Evolutionary conservation across 2,888 invertebrate species (phyloP), one percentile per base, ranked within the genome.

Genomic region (Cheilosia impressa): DNA sequence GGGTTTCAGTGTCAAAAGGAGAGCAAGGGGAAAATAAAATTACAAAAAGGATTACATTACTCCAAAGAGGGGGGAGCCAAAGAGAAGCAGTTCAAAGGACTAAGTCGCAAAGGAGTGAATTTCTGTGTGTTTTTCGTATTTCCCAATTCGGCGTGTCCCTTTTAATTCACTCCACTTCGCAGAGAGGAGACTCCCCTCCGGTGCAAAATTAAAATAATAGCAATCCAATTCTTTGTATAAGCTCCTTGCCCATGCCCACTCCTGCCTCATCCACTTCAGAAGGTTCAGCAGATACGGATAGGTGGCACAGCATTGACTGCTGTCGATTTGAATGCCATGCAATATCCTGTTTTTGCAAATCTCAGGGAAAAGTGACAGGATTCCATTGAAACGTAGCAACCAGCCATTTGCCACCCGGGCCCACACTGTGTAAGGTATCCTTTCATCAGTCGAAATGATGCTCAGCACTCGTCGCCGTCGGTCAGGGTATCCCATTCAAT

Each of bases 401-500:
- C 50, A 31, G 15, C 55, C 41, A 27, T 47, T n/a, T 19, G 43
- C 15, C 50, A 58, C 34, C 63, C 34, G 22, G 50, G n/a, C 43
- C 22, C 15, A 3, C 22, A 62, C 24, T 27, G 24, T 27, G 24
- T 17, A 60, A 63, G 75, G 41, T 72, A 85, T 85, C 81, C 85
- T 72, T 81, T 85, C 85, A 68, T 76, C 71, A 76, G 47, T 75
- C 57, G 69, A 81, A 76, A 41, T 73, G 69, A 60, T 55, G 69
- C 73, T 78, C 62, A 83, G 57, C 68, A 31, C 57, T 45, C 7
- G 17, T 55, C 57, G 55, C 1, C 27, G 27, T 62, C 62, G 84
- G 84, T 85, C 72, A 76, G 81, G 52, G 76, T 34, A 77, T 77
- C 85, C 76, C 68, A 81, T 85, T 85, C 81, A 85, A 81, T 85